Conservation (phyloP, 2,113 vertebrate genomes). For the Megalops atlanticus region DNA sequence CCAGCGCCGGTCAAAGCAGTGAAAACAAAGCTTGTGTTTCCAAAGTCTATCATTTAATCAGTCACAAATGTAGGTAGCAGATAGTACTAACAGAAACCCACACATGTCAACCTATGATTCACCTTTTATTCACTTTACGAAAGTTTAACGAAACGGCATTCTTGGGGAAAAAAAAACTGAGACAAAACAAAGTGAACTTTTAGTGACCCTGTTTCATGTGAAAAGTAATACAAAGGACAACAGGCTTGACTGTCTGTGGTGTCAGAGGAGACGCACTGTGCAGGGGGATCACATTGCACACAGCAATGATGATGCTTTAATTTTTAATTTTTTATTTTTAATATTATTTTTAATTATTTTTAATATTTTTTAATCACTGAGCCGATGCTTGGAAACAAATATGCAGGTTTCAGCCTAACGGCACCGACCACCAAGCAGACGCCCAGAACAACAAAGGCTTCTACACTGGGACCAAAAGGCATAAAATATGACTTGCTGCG, state of each 20-base stretch:
- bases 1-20: constrained; percentile 52
- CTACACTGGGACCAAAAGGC: background rate
- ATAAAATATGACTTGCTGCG: background rate
- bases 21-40: constrained; percentile 64
- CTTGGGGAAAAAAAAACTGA: background rate
- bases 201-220: too few relatives aligned
- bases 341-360: too few relatives aligned
- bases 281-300: background rate
- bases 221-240: background rate
- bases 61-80: constrained; percentile 60
- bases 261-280: background rate
- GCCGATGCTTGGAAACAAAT: background rate
- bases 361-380: background rate
- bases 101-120: background rate
- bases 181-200: too few relatives aligned
- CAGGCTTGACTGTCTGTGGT: background rate
- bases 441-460: constrained; percentile 1
- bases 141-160: background rate
- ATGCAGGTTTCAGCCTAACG: background rate
- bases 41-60: constrained; percentile 58
- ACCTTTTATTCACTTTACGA: constrained; percentile 2
- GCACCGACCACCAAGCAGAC: background rate
- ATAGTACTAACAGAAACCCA: background rate
- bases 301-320: background rate
- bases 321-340: too few relatives aligned